Conservation (phyloP, 2,113 vertebrate species). For the Camelus dromedarius region DNA sequence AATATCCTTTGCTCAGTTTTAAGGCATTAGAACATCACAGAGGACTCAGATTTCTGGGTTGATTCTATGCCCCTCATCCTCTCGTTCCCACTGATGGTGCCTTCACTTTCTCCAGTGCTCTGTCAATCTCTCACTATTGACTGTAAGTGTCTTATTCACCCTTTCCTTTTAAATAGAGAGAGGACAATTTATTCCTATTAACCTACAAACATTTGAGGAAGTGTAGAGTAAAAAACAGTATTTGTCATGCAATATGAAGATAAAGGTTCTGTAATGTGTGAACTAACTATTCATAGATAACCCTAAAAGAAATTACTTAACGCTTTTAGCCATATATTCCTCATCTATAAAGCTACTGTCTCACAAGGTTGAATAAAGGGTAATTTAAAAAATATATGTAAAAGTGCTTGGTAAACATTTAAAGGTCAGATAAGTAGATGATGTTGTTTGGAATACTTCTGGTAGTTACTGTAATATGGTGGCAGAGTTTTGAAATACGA, state of each 20-base stretch:
- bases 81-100: neutral
- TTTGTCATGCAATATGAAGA: neutral
- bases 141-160: neutral
- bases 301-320: neutral
- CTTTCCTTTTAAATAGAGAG: neutral
- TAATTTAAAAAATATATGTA: neutral
- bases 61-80: accelerated
- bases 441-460: neutral
- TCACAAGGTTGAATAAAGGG: neutral
- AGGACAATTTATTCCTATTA: neutral
- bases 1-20: neutral
- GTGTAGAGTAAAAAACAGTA: neutral
- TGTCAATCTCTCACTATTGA: neutral
- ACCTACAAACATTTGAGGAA: neutral
- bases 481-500: neutral
- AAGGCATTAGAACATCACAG: neutral
- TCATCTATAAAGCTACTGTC: neutral
- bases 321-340: neutral
- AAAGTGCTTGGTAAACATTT: neutral
- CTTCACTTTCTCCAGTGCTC: neutral
- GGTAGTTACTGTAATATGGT: neutral
- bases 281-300: neutral
- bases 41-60: neutral
- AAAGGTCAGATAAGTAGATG: neutral
- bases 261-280: neutral